phyloP scores from a whole-genome alignment of 1,140 invertebrate genomes.

The Cepaea nemoralis region DNA sequence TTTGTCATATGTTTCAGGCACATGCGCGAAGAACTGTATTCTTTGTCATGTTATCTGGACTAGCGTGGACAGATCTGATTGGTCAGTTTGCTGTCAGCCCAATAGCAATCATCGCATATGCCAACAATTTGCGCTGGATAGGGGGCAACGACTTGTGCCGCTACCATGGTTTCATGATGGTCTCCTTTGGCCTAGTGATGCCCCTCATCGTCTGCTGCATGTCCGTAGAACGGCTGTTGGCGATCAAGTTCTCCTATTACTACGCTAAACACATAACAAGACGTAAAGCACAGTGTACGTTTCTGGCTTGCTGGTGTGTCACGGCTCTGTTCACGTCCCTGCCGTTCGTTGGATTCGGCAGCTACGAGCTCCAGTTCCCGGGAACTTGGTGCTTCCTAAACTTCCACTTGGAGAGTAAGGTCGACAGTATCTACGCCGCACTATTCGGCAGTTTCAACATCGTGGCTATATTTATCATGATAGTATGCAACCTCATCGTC shows the following conservation, averaged over 20 bases:
- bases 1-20: constrained; percentile 5
- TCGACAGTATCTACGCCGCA: constrained; percentile 61
- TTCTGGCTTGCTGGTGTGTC: constrained; percentile 65
- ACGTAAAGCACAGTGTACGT: constrained; percentile 57
- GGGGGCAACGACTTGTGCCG: constrained; percentile 66
- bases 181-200: constrained; percentile 68
- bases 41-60: constrained; percentile 68
- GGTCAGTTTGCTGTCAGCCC: constrained; percentile 70
- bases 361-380: constrained; percentile 71
- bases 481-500: constrained; percentile 66
- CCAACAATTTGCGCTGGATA: constrained; percentile 66
- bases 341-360: constrained; percentile 70
- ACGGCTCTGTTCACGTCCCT: constrained; percentile 65
- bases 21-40: constrained; percentile 67
- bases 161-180: constrained; percentile 71
- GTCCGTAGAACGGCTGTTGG: constrained; percentile 70
- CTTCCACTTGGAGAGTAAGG: constrained; percentile 66
- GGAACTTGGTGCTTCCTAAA: constrained; percentile 73
- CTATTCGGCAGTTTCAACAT: constrained; percentile 67
- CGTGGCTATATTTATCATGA: constrained; percentile 62
- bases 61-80: constrained; percentile 72
- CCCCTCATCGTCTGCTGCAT: constrained; percentile 71
- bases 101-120: constrained; percentile 70
- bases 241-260: constrained; percentile 71
- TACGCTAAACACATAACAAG: constrained; percentile 65